Evolutionary conservation across 2,888 invertebrate species (phyloP), one percentile per base, ranked within the genome.

Genomic region (Eupithecia subumbrata): DNA sequence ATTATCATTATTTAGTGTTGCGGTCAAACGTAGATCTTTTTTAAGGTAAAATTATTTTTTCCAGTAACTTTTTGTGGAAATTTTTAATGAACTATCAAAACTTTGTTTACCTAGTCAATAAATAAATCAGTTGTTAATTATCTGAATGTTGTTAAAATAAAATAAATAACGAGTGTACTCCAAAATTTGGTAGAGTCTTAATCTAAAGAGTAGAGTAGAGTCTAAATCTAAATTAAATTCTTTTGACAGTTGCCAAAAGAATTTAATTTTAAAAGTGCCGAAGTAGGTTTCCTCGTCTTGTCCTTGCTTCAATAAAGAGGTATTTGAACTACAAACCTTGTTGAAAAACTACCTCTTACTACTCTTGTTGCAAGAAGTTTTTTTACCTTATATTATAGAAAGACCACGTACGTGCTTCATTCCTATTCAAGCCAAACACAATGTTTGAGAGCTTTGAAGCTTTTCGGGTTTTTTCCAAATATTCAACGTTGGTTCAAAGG

Each of bases 401-500:
- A 11, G 22, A 56, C 22, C 63, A 5, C 18, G 37, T 34, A 64
- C 9, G 34, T n/a, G 37, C 66, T 64, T 11, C 37, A 18, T 64
- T 64, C 18, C 37, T 11, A 68, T 68, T 68, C 22, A 40, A 68
- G 22, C 68, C 22, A 40, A 37, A 68, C 64, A 64, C 68, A 45
- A 45, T 68, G 43, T 68, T 45, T 43, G 43, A 43, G n/a, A 40
- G 67, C 68, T 71, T 45, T 45, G 14, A 64, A 69, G 43, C 48
- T 71, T 60, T 69, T n/a, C 43, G 72, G 72, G 22, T 66, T 76
- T 75, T 37, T 72, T 48, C 37, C 34, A 70, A 70, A 69, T 74
- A 76, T 72, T 72, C 63, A 66, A 72, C 60, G 67, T 74, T 71
- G 22, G 74, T 69, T 72, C 71, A 72, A 72, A 76, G 75, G 75